Evolutionary conservation across 2,888 invertebrate genomes (phyloP).

Genomic region (Mimas tiliae): DNA sequence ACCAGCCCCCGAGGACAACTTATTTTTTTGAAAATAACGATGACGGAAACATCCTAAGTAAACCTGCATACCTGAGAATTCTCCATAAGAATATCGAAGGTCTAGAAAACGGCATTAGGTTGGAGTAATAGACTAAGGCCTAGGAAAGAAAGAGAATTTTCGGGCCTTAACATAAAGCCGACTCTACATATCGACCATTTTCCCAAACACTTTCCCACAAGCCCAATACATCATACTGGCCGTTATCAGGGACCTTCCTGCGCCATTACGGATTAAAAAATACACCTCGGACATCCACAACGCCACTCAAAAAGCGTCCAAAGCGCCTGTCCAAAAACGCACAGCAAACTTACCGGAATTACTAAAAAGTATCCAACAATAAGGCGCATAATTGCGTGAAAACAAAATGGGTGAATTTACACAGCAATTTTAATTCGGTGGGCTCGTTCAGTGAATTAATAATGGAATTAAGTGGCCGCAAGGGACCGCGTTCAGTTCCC

Average conservation of each 20-base stretch:
- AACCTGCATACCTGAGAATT: no score
- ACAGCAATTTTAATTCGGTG: conserved; percentile 65
- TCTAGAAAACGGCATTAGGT: no score
- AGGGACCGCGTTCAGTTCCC: conserved; percentile 60
- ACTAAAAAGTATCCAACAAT: not conserved
- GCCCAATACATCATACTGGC: conserved; percentile 65
- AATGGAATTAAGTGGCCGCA: conserved; percentile 72
- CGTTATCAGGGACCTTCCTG: conserved; percentile 60
- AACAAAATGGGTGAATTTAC: conserved; percentile 33
- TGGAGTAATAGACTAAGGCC: no score
- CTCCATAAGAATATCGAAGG: no score
- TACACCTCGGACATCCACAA: conserved; percentile 48
- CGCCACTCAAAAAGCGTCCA: not conserved
- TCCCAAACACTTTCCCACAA: conserved; percentile 52
- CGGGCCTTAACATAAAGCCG: conserved; percentile 34
- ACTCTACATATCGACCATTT: conserved; percentile 42
- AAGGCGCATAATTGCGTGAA: conserved; percentile 37
- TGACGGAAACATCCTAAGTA: no score
- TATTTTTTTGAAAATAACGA: no score
- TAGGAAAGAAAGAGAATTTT: no score
- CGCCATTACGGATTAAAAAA: conserved; percentile 77
- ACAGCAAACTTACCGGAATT: not conserved
- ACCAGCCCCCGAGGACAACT: no score
- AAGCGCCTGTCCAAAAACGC: conserved; percentile 5
- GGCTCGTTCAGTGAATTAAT: conserved; percentile 72